Evolutionary conservation across 2,113 vertebrate species (phyloP).

Genomic region (Calidris pygmaea): DNA sequence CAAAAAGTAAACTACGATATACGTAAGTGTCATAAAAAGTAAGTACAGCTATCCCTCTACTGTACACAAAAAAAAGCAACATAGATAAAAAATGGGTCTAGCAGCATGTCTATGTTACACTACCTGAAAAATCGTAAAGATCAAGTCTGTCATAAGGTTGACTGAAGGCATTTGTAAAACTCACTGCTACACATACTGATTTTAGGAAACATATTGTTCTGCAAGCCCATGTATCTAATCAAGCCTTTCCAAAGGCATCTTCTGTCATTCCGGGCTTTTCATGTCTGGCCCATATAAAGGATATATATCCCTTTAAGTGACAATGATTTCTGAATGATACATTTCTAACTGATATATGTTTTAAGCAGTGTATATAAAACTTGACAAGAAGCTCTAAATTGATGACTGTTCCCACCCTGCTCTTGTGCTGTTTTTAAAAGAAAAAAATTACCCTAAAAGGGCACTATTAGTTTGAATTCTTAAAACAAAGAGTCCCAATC

Average conservation of each 20-base stretch:
- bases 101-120: not conserved
- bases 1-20: not conserved
- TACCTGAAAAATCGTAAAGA: not conserved
- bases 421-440: not conserved
- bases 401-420: not conserved
- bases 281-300: not conserved
- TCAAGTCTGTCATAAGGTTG: not conserved
- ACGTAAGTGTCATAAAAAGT: not conserved
- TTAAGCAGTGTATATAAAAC: not conserved
- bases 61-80: not conserved
- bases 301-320: not conserved
- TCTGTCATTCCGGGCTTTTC: not conserved
- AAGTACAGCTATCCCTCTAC: not conserved
- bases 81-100: not conserved
- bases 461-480: not conserved
- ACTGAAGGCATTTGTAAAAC: not conserved
- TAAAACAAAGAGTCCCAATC: not conserved
- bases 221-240: not conserved
- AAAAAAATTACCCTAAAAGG: not conserved
- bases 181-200: not conserved
- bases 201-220: not conserved
- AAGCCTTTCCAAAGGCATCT: not conserved
- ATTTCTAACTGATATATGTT: not conserved
- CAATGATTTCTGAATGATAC: constrained; percentile 9
- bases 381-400: not conserved